Evolutionary conservation across 1,140 invertebrate genomes (phyloP), one percentile per base, ranked within the genome.

Genomic region (Drosophila cardini): DNA sequence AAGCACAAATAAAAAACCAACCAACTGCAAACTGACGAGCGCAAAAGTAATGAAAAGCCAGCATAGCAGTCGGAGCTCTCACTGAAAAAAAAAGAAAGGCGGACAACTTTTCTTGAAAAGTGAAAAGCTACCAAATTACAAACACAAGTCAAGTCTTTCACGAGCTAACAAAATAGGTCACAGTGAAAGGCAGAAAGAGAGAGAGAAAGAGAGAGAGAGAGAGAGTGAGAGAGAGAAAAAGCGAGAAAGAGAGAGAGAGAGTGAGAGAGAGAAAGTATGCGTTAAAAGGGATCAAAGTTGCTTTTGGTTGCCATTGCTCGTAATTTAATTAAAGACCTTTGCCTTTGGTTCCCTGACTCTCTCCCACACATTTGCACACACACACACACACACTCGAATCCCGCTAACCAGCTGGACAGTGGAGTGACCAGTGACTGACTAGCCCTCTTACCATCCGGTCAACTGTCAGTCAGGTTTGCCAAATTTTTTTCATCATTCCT

Each of bases 241-340:
- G n/a, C n/a, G 11, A n/a, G 1, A 18, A 15, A 56, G 30, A 30
- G 15, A 21, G 45, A 38, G 16, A 45, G 42, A 40, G 61, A 56
- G 46, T 52, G 58, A 43, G 30, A 53, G 45, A 30, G 68, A 43
- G 6, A 61, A 18, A 34, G 71, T 55, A 40, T 52, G 67, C 53
- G 72, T 64, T 58, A 63, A 80, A 87, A 89, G 77, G 84, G 83
- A 89, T 89, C 84, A 89, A 89, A 87, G 84, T 83, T 89, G 83
- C 72, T 76, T 86, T 83, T 87, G 83, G 77, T 63, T 60, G 62
- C 45, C 57, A 42, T 53, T 77, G 58, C 64, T 74, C 63, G 84
- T 87, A 87, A 87, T 87, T 87, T 87, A 87, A 87, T 87, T 87
- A 87, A 89, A 83, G 83, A 69, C 76, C 84, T 83, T 89, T 89